Evolutionary conservation across 2,888 invertebrate species (phyloP).

Genomic region (Metacarcinus magister): DNA sequence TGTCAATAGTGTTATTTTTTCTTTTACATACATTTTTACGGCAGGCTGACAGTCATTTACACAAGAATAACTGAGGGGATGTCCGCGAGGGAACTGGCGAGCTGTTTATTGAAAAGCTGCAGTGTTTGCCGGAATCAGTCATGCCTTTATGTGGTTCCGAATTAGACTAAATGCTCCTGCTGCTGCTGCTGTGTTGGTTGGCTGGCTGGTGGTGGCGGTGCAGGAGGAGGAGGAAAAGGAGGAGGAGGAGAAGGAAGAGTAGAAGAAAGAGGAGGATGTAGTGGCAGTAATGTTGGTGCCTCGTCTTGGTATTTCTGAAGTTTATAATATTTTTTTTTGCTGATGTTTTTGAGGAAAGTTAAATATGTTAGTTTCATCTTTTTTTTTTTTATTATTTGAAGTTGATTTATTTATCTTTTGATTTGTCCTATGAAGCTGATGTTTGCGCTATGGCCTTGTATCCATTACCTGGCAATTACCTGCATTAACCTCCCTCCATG

Average conservation of each 20-base stretch:
- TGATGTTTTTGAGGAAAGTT: background rate
- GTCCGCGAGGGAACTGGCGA: slow-evolving; percentile 8
- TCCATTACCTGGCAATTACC: background rate
- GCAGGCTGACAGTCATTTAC: slow-evolving; percentile 26
- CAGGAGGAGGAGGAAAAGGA: background rate
- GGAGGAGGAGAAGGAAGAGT: background rate
- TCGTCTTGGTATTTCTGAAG: background rate
- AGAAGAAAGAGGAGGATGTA: background rate
- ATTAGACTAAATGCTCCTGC: slow-evolving; percentile 26
- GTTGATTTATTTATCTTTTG: background rate
- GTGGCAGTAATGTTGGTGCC: background rate
- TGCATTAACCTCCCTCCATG: no score
- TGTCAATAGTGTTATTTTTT: slow-evolving; percentile 44
- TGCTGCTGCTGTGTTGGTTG: background rate
- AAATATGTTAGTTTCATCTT: background rate
- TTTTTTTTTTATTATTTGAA: background rate
- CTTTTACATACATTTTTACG: background rate
- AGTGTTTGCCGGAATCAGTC: slow-evolving; percentile 41
- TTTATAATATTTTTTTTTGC: background rate
- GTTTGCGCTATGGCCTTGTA: background rate
- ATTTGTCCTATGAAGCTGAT: background rate
- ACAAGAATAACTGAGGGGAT: slow-evolving; percentile 41
- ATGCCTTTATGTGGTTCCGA: slow-evolving; percentile 29
- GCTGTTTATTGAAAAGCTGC: slow-evolving; percentile 45
- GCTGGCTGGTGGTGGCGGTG: background rate